Evolutionary conservation across 2,888 invertebrate genomes (phyloP).

Genomic region (Diabrotica balteata): DNA sequence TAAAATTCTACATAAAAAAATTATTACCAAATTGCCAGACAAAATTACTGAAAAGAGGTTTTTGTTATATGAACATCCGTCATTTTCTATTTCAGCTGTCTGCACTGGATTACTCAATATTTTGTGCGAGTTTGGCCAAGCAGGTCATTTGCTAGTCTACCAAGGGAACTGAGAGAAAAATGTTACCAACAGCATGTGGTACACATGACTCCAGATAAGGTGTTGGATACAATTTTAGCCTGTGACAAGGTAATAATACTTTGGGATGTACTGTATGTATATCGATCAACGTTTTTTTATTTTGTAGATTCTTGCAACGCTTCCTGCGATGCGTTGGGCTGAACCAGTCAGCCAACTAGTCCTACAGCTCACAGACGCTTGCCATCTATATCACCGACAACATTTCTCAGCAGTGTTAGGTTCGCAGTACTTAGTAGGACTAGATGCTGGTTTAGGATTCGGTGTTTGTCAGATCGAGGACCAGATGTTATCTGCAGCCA

Average conservation of each 20-base stretch:
- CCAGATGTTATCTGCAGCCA: slow-evolving; percentile 79
- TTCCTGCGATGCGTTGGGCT: slow-evolving; percentile 84
- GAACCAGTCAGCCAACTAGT: slow-evolving; percentile 80
- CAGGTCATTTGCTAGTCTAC: slow-evolving; percentile 84
- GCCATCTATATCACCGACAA: slow-evolving; percentile 79
- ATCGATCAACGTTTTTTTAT: neutral
- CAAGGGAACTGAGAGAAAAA: slow-evolving; percentile 81
- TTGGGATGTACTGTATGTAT: too few relatives aligned
- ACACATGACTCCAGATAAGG: slow-evolving; percentile 78
- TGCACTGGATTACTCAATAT: slow-evolving; percentile 87
- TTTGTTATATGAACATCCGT: neutral
- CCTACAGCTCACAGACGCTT: slow-evolving; percentile 79
- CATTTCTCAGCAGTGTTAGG: slow-evolving; percentile 79
- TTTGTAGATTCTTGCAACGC: slow-evolving; percentile 67
- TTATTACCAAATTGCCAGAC: too few relatives aligned
- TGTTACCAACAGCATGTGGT: slow-evolving; percentile 84
- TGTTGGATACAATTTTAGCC: slow-evolving; percentile 79
- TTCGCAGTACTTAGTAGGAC: slow-evolving; percentile 57
- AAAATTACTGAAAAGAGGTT: neutral
- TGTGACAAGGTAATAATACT: slow-evolving; percentile 70
- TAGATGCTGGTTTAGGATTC: slow-evolving; percentile 76
- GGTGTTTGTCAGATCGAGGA: slow-evolving; percentile 80
- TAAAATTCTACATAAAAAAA: too few relatives aligned
- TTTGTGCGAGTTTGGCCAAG: slow-evolving; percentile 92
- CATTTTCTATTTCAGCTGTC: slow-evolving; percentile 38